Base-by-base conservation (phyloP, 1,140 invertebrate species). In the Dufourea novaeangliae region DNA sequence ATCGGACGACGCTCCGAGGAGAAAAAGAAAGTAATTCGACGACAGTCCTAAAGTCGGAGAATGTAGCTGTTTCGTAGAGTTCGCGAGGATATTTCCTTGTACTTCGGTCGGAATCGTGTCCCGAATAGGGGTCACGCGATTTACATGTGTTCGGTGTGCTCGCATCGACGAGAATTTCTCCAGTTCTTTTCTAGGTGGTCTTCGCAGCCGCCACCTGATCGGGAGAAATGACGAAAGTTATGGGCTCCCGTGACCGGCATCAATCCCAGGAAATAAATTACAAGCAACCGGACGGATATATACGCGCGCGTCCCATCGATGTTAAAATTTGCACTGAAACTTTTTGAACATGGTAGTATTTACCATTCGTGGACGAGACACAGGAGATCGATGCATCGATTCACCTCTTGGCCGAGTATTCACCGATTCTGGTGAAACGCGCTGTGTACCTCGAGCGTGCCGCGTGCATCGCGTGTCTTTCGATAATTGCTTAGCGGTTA, bases 201-300 rank as follows among this genome's bases (percentile, higher is more conserved):
- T 72, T 66, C 59, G n/a, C 72, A 67, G n/a, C 46, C n/a, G n/a
- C n/a, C n/a, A n/a, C 62, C 68, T 80, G 83, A 84, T 84, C 68
- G 78, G n/a, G 83, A 80, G 82, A 75, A 80, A 84, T 70, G 69
- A 84, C 82, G 83, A 84, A 84, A 84, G 83, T 84, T 84, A 84
- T 67, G 73, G 72, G 72, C 74, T 84, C 81, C 72, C 83, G 83
- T 80, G 68, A 77, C 25, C 62, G 82, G 68, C 78, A 69, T 76
- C 81, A 62, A 69, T 68, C 70, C 50, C 69, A 32, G 68, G 62
- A 84, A 80, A 84, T 84, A 84, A 80, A 84, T 84, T 77, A 70
- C 82, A 22, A 32, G 46, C 41, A 34, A 77, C 81, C 46, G 54
- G 61, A 32, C 66, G 57, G 57, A n/a, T 62, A 41, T 44, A 34